These are phyloP conservation scores for Clarias platycephalus DNA, from an alignment of 2,797 vertebrate species.

Conservation along the genomic window DNA sequence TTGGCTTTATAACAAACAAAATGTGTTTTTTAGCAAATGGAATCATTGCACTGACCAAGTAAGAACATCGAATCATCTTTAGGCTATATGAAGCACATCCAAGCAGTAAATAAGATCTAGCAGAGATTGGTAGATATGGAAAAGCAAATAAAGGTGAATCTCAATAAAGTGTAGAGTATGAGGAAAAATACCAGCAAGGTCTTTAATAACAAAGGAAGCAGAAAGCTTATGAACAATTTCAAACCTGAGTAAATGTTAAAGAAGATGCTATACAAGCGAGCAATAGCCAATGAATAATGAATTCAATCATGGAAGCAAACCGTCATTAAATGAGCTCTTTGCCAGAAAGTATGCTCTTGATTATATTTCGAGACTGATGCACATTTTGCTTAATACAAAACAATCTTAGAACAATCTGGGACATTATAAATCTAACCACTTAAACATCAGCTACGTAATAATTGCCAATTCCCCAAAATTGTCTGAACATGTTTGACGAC, in stretches of 20 bases:
- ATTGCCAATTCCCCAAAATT: background rate
- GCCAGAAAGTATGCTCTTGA: background rate
- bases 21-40: background rate
- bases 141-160: background rate
- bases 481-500: background rate
- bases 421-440: background rate
- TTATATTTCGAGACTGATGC: background rate
- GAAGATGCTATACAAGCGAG: background rate
- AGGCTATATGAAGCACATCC: background rate
- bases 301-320: background rate
- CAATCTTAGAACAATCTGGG: background rate
- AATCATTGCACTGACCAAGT: background rate
- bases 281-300: background rate
- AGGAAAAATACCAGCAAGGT: background rate
- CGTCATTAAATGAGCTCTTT: background rate
- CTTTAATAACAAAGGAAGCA: background rate
- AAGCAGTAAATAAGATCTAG: background rate
- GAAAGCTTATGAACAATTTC: background rate
- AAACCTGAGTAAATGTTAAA: background rate
- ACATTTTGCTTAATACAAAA: background rate
- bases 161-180: background rate
- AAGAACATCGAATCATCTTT: background rate
- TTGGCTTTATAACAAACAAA: background rate
- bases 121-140: no score
- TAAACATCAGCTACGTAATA: background rate